Base-by-base conservation (phyloP, 1,140 invertebrate species). In the Ylistrum balloti region DNA sequence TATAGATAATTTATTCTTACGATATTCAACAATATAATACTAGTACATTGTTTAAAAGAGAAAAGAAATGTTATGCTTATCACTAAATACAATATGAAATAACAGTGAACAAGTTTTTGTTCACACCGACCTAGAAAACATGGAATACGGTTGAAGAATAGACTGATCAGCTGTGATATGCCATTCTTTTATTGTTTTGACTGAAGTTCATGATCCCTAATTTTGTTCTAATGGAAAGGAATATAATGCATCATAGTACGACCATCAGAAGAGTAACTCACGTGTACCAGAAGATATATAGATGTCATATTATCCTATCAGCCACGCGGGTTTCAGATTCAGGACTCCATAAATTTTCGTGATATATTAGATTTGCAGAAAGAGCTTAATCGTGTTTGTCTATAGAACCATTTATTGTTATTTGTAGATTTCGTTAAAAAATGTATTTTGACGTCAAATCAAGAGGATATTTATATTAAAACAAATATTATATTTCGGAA, bases 171-270 rank as follows among this genome's bases (percentile, higher is more conserved):
- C 56, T 45, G 28, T 74, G 0, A n/a, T 74, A 74, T 74, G 56
- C 22, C 28, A 28, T n/a, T 5, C n/a, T 28, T n/a, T n/a, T n/a
- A 74, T 74, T 74, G 28, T 28, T 74, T 28, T 74, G 56, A 74
- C 28, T 74, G 56, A 7, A n/a, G 56, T 74, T 74, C 56, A 74
- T 74, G 56, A 9, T 74, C 56, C 56, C 28, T 74, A 74, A 74
- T 74, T 74, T 74, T 74, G 56, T n/a, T 74, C 56, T 74, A n/a
- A 74, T 74, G 56, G 56, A 9, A n/a, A 74, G 56, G 22, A 22
- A n/a, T 74, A 74, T 74, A 74, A 74, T 28, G 28, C 56, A 5
- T n/a, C n/a, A 28, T 22, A 74, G 56, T 28, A 17, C 5, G 17
- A n/a, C 56, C 56, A 74, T 74, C 22, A 74, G 28, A n/a, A 28